Evolutionary conservation across 2,113 vertebrate species (phyloP), one percentile per base, ranked within the genome.

Genomic region (Chaenocephalus aceratus): DNA sequence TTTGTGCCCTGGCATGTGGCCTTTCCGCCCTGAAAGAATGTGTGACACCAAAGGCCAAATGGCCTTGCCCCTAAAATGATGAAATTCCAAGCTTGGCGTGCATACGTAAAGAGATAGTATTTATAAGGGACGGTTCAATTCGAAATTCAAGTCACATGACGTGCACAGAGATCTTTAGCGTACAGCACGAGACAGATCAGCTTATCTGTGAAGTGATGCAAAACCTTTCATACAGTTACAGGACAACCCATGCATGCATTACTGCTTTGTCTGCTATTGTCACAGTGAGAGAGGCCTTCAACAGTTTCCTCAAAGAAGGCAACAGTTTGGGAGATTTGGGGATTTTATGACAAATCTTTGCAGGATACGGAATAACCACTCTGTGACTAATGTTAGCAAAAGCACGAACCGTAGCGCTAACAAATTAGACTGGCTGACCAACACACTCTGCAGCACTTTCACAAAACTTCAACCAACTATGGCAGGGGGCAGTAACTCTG

Each of bases 151-250:
- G 26, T 30, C 26, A 30, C 26, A 0, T 30, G 26, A 30, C 26
- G 26, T 30, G 53, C 61, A 49, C 45, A n/a, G 30, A 61, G 15
- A 18, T 74, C 64, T 75, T 74, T 41, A 76, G 49, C 59, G 54
- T 61, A 58, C 66, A 66, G 23, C 44, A 49, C 26, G 63, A 69
- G 10, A 64, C 41, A 11, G 4, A 63, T 63, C 45, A 54, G 72
- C 64, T 67, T 66, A 61, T 72, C 66, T 81, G 77, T 79, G 76
- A 54, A 83, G 80, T 86, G 75, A 84, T 65, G 77, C 77, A 86
- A 23, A 75, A 52, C 56, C 14, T 48, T 41, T 41, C 6, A 30
- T 21, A 53, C 30, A 49, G 36, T 41, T 6, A 7, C 36, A 41
- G 36, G 13, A 68, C 51, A 54, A 53, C 26, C n/a, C 66, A 78